Conservation (phyloP, 1,140 invertebrate species). For the Cylas formicarius region DNA sequence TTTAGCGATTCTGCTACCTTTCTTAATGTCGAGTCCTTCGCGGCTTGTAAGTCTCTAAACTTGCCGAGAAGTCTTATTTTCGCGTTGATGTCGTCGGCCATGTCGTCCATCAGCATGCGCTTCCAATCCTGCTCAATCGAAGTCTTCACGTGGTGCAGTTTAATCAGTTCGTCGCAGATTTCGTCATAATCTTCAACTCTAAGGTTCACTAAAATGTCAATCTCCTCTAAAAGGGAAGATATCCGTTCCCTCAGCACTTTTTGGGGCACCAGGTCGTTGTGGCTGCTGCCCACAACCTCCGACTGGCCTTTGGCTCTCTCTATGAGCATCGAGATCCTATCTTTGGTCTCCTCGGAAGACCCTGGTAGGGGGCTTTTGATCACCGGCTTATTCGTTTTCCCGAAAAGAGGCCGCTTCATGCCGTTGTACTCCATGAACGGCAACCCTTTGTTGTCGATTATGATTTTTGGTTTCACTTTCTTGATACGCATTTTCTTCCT, state of each 20-base stretch:
- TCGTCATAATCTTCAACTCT: conserved; percentile 27
- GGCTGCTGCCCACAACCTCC: conserved; percentile 15
- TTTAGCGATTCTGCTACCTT: conserved; percentile 21
- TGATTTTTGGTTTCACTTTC: conserved; percentile 28
- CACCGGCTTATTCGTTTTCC: neutral
- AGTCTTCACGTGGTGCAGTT: conserved; percentile 25
- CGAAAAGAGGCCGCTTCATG: conserved; percentile 25
- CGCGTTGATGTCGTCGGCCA: conserved; percentile 21
- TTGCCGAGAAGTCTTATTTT: conserved; percentile 28
- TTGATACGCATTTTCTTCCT: conserved; percentile 24
- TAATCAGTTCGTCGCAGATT: conserved; percentile 24
- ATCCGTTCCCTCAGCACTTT: conserved; percentile 29
- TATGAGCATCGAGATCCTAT: conserved; percentile 17
- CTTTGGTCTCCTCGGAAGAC: conserved; percentile 17
- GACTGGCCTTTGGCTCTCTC: conserved; percentile 14
- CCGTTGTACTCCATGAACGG: conserved; percentile 33
- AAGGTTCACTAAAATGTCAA: conserved; percentile 27
- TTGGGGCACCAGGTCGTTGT: conserved; percentile 18
- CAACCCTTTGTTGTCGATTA: conserved; percentile 32
- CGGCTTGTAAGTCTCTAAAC: conserved; percentile 27
- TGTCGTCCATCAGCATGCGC: conserved; percentile 25
- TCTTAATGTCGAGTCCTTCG: conserved; percentile 22
- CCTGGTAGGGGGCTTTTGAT: neutral
- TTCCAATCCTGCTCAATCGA: conserved; percentile 29
- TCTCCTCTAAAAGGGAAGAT: conserved; percentile 24